These are phyloP conservation scores for Centroberyx gerrardi DNA, from an alignment of 2,797 vertebrate species.

Conservation along the genomic window DNA sequence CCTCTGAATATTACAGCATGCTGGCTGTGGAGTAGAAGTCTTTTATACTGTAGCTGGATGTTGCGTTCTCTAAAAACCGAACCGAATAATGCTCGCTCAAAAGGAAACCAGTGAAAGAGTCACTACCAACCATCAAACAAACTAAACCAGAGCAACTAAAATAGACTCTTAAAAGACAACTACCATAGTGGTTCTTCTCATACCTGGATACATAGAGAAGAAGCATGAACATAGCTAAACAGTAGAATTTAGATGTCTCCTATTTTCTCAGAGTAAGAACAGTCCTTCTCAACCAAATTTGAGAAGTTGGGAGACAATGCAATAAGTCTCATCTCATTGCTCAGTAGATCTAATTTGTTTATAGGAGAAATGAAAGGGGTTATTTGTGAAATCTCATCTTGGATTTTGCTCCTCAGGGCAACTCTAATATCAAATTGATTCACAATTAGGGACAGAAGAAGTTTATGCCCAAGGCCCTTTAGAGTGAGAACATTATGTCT, in stretches of 20 bases:
- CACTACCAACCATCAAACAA: neutral
- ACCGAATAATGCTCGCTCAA: neutral
- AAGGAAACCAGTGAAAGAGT: neutral
- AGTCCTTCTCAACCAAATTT: neutral
- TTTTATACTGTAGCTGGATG: neutral
- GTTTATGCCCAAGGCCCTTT: neutral
- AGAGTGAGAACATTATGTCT: neutral
- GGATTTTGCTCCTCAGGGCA: neutral
- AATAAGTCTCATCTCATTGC: neutral
- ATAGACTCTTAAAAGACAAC: neutral
- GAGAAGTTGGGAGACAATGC: neutral
- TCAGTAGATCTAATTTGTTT: neutral
- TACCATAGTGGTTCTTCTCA: neutral
- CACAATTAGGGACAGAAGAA: neutral
- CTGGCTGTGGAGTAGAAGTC: neutral
- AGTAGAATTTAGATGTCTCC: neutral
- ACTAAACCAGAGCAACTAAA: neutral
- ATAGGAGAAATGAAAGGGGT: slow-evolving; percentile 7
- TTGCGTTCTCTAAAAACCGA: neutral
- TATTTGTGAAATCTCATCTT: slow-evolving; percentile 16
- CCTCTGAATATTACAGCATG: neutral
- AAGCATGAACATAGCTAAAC: neutral
- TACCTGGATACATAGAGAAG: neutral
- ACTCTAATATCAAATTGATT: neutral
- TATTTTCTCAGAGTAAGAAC: neutral